Evolutionary conservation across 2,797 vertebrate genomes (phyloP), one percentile per base, ranked within the genome.

Genomic region (Trachops cirrhosus): DNA sequence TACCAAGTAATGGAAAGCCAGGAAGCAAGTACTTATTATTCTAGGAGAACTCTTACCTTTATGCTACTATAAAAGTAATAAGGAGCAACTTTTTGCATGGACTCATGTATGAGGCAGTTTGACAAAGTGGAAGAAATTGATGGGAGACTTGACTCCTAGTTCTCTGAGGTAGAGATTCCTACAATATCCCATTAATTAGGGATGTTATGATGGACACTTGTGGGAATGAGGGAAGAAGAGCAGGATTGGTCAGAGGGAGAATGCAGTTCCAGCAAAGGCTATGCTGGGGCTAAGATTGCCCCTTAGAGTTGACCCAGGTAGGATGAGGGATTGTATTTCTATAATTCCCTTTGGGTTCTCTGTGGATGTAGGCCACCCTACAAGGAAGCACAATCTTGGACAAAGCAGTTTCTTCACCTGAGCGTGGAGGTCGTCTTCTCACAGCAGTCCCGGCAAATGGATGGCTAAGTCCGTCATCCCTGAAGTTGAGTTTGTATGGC

Each of bases 1-100:
- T 68, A 0, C 0, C 89, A 97, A 95, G 95, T 89, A 96, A 59
- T 87, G 79, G 79, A 98, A 98, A 97, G 80, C 37, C 75, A 96
- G 79, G 89, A 97, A 94, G 86, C 77, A 96, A 97, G 57, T 95
- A 93, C 67, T 91, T 96, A 93, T 97, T 97, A 95, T 97, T 88
- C 94, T 83, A 96, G 90, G 41, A 78, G 54, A 96, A 95, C 64
- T 96, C 92, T 59, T 92, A 93, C 78, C 78, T 93, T 98, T 97
- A 91, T 97, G 24, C 26, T 78, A 68, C 34, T 93, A 52, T 92
- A 90, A 85, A 96, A 82, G 48, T 67, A 37, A 68, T 0, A 59
- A 68, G 48, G 73, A 59, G 3, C 1, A n/a, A 1, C 54, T 83
- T 89, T 34, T 41, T 48, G 7, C 39, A 10, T 84, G 59, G 24